Evolutionary conservation across 2,888 invertebrate genomes (phyloP).

Genomic region (Noctua janthina): DNA sequence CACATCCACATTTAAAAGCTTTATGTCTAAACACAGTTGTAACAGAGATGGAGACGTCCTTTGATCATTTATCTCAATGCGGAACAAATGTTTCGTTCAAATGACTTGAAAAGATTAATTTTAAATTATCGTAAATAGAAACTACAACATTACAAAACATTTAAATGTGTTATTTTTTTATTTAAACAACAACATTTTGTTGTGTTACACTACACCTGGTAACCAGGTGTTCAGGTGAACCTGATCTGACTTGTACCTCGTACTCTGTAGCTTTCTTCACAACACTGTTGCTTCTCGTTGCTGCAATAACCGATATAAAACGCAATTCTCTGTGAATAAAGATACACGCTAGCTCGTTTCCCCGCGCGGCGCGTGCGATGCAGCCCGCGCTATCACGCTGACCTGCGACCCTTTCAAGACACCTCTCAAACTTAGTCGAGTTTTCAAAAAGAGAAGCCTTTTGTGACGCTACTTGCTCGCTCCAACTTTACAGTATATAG

Average conservation of each 20-base stretch:
- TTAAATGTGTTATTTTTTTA: background rate
- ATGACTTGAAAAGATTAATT: background rate
- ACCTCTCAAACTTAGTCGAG: background rate
- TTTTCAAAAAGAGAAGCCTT: background rate
- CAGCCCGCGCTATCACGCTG: background rate
- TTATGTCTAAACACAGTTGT: background rate
- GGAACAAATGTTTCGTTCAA: background rate
- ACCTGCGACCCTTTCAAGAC: background rate
- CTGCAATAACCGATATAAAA: background rate
- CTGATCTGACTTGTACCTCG: too few species aligned
- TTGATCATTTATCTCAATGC: background rate
- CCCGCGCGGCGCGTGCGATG: background rate
- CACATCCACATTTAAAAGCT: background rate
- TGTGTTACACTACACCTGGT: background rate
- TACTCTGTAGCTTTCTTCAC: background rate
- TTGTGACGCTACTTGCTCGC: background rate
- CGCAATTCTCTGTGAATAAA: constrained; percentile 10
- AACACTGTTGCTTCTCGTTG: background rate
- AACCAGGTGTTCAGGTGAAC: too few species aligned
- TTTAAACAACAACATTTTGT: background rate
- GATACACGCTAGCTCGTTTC: background rate
- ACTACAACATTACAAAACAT: background rate
- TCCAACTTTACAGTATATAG: background rate
- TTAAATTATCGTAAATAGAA: background rate
- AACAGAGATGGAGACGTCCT: background rate